Evolutionary conservation across 1,140 invertebrate species (phyloP).

Genomic region (Platyura marginata): DNA sequence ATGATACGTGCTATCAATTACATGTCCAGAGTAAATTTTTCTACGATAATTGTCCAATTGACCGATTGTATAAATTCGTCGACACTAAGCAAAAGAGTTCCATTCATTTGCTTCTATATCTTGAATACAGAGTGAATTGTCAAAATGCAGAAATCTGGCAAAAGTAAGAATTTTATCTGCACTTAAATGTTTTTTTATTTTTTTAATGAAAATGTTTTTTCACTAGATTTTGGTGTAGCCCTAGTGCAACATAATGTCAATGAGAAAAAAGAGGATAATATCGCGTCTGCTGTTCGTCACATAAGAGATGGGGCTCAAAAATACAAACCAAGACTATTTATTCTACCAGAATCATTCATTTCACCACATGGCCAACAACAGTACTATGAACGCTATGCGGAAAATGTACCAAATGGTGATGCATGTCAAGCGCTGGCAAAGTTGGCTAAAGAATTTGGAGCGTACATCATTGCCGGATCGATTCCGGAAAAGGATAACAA

Average conservation of each 20-base stretch:
- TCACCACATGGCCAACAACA: neutral
- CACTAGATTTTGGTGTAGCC: neutral
- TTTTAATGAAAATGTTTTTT: neutral
- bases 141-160: too few relatives aligned
- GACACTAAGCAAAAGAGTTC: too few relatives aligned
- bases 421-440: neutral
- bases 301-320: neutral
- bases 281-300: neutral
- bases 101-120: too few relatives aligned
- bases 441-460: neutral
- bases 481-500: neutral
- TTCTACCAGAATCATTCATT: neutral
- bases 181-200: too few relatives aligned
- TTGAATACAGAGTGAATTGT: too few relatives aligned
- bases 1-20: too few relatives aligned
- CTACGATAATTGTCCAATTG: too few relatives aligned
- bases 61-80: too few relatives aligned
- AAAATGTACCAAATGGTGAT: neutral
- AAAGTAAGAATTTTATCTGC: too few relatives aligned
- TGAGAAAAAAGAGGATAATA: neutral
- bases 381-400: neutral
- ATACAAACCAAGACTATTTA: neutral
- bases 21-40: too few relatives aligned
- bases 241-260: neutral
- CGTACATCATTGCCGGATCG: neutral